phyloP scores from a whole-genome alignment of 2,797 vertebrate species.

The Myotis vivesi region DNA sequence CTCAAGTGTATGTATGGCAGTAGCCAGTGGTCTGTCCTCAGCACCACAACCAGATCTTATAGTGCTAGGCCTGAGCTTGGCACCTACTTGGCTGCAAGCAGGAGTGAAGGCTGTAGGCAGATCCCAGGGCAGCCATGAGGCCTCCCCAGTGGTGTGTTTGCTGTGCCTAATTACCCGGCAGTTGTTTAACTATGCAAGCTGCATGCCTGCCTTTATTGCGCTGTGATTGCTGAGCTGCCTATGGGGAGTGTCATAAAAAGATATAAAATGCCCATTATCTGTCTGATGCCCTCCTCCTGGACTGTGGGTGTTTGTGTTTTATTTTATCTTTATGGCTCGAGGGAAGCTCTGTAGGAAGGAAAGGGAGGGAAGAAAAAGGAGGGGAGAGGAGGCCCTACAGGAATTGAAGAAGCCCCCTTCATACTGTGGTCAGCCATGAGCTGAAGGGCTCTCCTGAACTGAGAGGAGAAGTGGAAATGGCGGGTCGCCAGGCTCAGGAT shows the following conservation, averaged over 20 bases:
- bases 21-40: background rate
- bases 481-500: background rate
- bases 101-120: slow-evolving; percentile 53
- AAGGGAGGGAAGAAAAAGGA: slow-evolving; percentile 45
- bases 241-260: slow-evolving; percentile 91
- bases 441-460: slow-evolving; percentile 3
- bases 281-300: slow-evolving; percentile 87
- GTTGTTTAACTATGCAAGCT: slow-evolving; percentile 90
- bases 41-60: background rate
- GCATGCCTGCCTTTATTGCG: slow-evolving; percentile 90
- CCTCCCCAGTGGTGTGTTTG: slow-evolving; percentile 86
- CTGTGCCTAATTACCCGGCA: slow-evolving; percentile 90
- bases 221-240: slow-evolving; percentile 90
- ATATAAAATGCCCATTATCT: slow-evolving; percentile 91
- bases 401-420: slow-evolving; percentile 53
- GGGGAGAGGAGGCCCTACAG: slow-evolving; percentile 42
- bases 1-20: background rate
- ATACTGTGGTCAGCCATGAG: background rate
- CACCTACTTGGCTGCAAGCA: slow-evolving; percentile 54
- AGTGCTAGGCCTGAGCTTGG: slow-evolving; percentile 33
- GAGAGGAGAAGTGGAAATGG: background rate
- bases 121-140: slow-evolving; percentile 79
- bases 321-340: slow-evolving; percentile 88
- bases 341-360: slow-evolving; percentile 77
- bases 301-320: slow-evolving; percentile 82